Percentiles rank a stretch among this genome's conserved stretches.
Conservation (phyloP, 2,113 vertebrate genomes). For the Clarias batrachus region DNA sequence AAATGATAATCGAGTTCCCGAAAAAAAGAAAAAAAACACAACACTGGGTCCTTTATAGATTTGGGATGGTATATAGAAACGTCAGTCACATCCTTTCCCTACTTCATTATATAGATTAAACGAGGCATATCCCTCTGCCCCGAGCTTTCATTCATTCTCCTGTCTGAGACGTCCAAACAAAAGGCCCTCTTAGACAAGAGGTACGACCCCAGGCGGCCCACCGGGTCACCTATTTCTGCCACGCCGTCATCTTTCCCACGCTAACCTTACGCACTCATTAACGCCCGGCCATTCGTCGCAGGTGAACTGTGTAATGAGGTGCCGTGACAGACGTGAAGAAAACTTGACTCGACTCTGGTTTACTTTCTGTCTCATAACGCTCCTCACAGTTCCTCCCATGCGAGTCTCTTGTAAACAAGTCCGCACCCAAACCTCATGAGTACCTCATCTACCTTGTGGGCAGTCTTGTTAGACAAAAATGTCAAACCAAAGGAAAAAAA, state of each 20-base stretch:
- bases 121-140: conserved; percentile 53
- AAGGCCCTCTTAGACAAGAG: conserved; percentile 54
- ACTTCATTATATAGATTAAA: conserved; percentile 48
- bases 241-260: conserved; percentile 90
- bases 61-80: conserved; percentile 38
- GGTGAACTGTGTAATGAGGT: conserved; percentile 79
- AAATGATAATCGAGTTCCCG: conserved; percentile 3
- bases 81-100: conserved; percentile 34
- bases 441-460: background rate
- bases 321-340: background rate
- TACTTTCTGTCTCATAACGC: conserved; percentile 8
- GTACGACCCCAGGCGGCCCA: conserved; percentile 62
- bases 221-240: conserved; percentile 94
- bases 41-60: conserved; percentile 1
- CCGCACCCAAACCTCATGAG: conserved; percentile 8
- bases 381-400: background rate
- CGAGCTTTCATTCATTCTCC: conserved; percentile 50
- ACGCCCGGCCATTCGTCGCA: conserved; percentile 87
- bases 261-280: conserved; percentile 88
- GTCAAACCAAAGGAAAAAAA: background rate
- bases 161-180: conserved; percentile 63
- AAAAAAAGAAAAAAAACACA: conserved; percentile 6
- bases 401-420: conserved; percentile 30
- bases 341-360: background rate
- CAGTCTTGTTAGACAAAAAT: background rate